Conservation (phyloP, 2,888 invertebrate species). For the Tachina grossa region DNA sequence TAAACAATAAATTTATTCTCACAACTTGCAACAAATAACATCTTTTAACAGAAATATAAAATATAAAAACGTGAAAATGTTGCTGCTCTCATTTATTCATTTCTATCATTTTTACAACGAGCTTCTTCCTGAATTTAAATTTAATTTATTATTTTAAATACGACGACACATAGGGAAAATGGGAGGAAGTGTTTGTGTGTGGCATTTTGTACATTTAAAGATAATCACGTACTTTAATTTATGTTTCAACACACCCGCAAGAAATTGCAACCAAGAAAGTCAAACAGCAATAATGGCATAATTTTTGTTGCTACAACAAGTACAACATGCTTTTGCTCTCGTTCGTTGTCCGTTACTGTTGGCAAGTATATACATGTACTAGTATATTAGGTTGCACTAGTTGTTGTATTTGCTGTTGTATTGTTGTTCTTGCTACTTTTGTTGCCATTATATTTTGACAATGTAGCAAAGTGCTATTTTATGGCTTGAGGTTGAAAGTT, state of each 20-base stretch:
- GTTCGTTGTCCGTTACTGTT: slow-evolving; percentile 21
- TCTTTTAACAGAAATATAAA: slow-evolving; percentile 19
- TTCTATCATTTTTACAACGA: slow-evolving; percentile 15
- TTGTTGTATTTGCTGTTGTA: slow-evolving; percentile 1
- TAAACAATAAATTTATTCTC: slow-evolving; percentile 42
- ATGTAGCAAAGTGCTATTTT: slow-evolving; percentile 46
- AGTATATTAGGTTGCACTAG: background rate
- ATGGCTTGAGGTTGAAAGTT: slow-evolving; percentile 29
- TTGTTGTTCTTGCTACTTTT: slow-evolving; percentile 16
- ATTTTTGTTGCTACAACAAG: slow-evolving; percentile 9
- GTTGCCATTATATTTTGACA: slow-evolving; percentile 36
- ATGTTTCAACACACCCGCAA: slow-evolving; percentile 54
- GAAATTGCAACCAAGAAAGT: slow-evolving; percentile 43
- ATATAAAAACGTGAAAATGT: slow-evolving; percentile 34
- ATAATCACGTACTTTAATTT: slow-evolving; percentile 65
- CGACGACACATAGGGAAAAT: too few relatives aligned
- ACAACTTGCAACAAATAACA: slow-evolving; percentile 33
- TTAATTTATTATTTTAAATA: slow-evolving; percentile 37
- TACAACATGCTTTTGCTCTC: slow-evolving; percentile 12
- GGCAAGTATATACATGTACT: slow-evolving; percentile 6
- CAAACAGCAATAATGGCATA: slow-evolving; percentile 29
- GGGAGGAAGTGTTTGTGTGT: slow-evolving; percentile 15
- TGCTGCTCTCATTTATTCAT: slow-evolving; percentile 42
- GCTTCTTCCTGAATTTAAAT: slow-evolving; percentile 34
- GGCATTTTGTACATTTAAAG: slow-evolving; percentile 28